A percentile compares a stretch with the other conserved stretches of the same genome.
These are phyloP conservation scores for Tenthredo distinguenda DNA, from an alignment of 2,888 invertebrate species.

Conservation along the genomic window DNA sequence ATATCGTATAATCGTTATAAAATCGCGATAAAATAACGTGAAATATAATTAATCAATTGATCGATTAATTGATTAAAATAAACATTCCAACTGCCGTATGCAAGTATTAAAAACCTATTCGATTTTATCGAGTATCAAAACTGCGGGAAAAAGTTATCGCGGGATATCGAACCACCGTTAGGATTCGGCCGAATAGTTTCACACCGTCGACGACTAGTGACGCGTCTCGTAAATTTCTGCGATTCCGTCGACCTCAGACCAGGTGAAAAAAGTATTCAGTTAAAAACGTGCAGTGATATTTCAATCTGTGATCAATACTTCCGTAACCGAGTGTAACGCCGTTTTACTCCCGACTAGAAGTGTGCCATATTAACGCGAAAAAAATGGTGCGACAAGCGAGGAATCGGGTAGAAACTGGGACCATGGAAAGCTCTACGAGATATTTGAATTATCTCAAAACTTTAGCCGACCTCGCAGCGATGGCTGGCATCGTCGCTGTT, in stretches of 20 bases:
- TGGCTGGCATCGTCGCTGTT: conserved; percentile 71
- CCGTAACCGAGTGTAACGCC: neutral
- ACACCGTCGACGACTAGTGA: neutral
- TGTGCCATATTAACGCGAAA: no score
- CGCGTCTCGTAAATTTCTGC: neutral
- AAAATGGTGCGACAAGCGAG: conserved; percentile 69
- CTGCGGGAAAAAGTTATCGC: neutral
- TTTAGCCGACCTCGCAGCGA: conserved; percentile 70
- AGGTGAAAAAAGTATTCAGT: conserved; percentile 57
- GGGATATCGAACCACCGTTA: neutral
- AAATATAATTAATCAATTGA: neutral
- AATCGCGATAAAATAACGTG: neutral
- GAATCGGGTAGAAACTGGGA: conserved; percentile 66
- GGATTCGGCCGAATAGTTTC: neutral
- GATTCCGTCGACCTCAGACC: conserved; percentile 55
- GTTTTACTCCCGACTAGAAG: no score
- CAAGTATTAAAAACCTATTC: neutral
- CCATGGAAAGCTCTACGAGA: conserved; percentile 66
- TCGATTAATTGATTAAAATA: neutral
- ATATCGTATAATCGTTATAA: neutral
- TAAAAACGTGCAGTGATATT: conserved; percentile 26
- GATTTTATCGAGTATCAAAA: neutral
- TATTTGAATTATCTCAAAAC: conserved; percentile 69
- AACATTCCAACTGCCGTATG: neutral
- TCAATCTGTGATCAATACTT: conserved; percentile 18